Evolutionary conservation across 2,888 invertebrate genomes (phyloP).

Genomic region (Calameuta filiformis): DNA sequence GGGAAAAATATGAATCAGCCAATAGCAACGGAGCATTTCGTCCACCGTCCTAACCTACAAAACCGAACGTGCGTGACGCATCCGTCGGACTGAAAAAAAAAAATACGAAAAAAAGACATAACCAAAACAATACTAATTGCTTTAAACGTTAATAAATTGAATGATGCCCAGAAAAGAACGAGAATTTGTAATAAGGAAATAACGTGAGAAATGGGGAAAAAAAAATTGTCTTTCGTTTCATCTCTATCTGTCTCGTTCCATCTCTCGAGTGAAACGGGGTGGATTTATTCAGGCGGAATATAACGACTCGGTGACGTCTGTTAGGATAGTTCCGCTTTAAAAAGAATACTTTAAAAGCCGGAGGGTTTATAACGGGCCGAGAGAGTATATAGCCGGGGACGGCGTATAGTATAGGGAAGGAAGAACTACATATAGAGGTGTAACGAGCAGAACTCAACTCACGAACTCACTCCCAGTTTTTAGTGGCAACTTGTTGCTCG

Average conservation of each 20-base stretch:
- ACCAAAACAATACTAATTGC: not conserved
- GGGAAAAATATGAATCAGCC: not conserved
- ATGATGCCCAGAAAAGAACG: not conserved
- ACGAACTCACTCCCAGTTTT: constrained; percentile 67
- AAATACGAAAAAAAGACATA: not conserved
- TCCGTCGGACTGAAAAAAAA: too few relatives aligned
- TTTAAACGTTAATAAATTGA: not conserved
- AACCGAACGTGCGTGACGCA: too few relatives aligned
- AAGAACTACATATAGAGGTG: constrained; percentile 66
- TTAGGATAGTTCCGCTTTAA: constrained; percentile 65
- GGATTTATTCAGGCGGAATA: constrained; percentile 33
- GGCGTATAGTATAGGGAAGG: constrained; percentile 63
- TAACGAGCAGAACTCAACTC: constrained; percentile 67
- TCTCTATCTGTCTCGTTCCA: not conserved
- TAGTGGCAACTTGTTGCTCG: constrained; percentile 67
- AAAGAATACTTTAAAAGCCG: constrained; percentile 67
- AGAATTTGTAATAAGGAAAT: not conserved
- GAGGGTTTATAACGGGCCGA: constrained; percentile 64
- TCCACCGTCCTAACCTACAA: too few relatives aligned
- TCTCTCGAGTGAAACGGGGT: constrained; percentile 14
- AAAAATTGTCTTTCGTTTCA: not conserved
- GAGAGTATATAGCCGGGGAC: constrained; percentile 51
- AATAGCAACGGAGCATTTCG: not conserved
- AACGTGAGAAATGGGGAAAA: not conserved
- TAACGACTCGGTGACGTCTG: constrained; percentile 58